Conservation (phyloP, 2,113 vertebrate species). For the Grallaria varia region DNA sequence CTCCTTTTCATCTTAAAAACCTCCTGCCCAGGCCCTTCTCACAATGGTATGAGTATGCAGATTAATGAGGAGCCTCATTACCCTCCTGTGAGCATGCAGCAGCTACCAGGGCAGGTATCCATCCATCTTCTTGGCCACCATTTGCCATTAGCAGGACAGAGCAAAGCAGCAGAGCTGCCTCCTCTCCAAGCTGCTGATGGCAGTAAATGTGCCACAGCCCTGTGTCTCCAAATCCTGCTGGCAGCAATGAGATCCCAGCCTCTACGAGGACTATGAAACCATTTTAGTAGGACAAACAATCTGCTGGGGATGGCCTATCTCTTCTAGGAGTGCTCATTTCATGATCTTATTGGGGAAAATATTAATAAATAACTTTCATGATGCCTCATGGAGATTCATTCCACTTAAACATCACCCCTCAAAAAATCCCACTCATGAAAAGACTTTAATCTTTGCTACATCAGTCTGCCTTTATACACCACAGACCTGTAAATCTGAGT, state of each 20-base stretch:
- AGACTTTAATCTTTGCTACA: neutral
- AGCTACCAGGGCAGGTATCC: neutral
- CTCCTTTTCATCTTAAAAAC: neutral
- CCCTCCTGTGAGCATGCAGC: neutral
- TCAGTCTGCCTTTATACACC: neutral
- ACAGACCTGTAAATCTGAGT: neutral
- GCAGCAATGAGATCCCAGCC: neutral
- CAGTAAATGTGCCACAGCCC: rapidly evolving
- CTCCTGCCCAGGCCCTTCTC: neutral
- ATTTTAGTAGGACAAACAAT: neutral
- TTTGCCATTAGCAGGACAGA: neutral
- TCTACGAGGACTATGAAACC: neutral
- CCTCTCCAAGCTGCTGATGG: neutral
- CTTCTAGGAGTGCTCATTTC: neutral
- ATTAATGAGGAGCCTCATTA: neutral
- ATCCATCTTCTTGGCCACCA: neutral
- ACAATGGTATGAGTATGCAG: neutral
- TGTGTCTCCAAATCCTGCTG: rapidly evolving
- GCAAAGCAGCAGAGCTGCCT: neutral
- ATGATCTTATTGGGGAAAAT: neutral
- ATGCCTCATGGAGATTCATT: neutral
- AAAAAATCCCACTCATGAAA: neutral
- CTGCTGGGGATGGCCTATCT: neutral
- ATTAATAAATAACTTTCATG: neutral
- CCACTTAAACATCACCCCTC: neutral